These are phyloP conservation scores for Goniozus legneri DNA, from an alignment of 1,140 invertebrate species.

Conservation along the genomic window DNA sequence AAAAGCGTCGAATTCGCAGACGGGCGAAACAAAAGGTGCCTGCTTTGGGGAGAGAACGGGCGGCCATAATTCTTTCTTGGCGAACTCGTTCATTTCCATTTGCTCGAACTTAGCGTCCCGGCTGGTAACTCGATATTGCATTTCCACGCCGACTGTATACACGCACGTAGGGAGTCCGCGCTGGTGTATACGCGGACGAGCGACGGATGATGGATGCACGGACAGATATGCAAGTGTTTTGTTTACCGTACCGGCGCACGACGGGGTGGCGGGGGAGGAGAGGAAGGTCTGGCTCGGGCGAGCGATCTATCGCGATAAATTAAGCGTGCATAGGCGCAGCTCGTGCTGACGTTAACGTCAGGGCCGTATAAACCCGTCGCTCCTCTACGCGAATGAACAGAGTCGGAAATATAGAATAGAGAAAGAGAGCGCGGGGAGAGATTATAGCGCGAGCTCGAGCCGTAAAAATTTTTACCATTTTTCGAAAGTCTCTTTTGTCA, in stretches of 20 bases:
- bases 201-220: conserved; percentile 27
- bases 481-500: too few relatives aligned
- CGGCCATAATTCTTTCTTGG: conserved; percentile 15
- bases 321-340: conserved; percentile 25
- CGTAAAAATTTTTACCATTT: too few relatives aligned
- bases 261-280: too few relatives aligned
- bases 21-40: too few relatives aligned
- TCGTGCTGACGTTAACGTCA: too few relatives aligned
- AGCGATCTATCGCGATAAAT: conserved; percentile 27
- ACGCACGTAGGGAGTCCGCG: not conserved
- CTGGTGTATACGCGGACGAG: conserved; percentile 2
- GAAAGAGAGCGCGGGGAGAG: too few relatives aligned
- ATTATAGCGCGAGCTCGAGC: too few relatives aligned
- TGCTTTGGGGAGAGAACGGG: too few relatives aligned
- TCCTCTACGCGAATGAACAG: too few relatives aligned
- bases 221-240: conserved; percentile 36
- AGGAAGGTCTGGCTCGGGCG: conserved; percentile 15
- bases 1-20: too few relatives aligned
- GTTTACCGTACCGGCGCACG: conserved; percentile 32
- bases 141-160: conserved; percentile 12
- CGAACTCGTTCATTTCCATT: conserved; percentile 15
- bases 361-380: too few relatives aligned
- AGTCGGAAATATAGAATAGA: too few relatives aligned
- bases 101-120: not conserved
- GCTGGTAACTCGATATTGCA: conserved; percentile 15